Evolutionary conservation across 2,797 vertebrate species (phyloP), one percentile per base, ranked within the genome.

Genomic region (Falco berigora): DNA sequence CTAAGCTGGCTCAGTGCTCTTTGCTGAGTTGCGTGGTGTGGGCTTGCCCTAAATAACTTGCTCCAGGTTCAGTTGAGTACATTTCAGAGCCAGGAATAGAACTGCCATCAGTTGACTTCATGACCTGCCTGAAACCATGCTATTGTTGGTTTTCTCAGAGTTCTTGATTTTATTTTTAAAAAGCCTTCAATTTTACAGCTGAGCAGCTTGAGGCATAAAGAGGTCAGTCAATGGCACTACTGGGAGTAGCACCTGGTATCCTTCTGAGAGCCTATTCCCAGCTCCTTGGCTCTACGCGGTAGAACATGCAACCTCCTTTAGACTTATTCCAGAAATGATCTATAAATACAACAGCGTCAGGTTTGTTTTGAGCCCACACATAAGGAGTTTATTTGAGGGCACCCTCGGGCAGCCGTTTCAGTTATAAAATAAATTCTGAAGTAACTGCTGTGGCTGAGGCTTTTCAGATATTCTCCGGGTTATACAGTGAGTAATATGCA

Each of bases 101-200:
- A 88, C n/a, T 83, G 47, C 69, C 76, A 76, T 88, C 85, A 62
- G 76, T 88, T 96, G 93, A 93, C 86, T 95, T 79, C 80, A 77
- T 52, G 86, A 92, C 92, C 94, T 94, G 71, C 88, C 81, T 88
- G 74, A 93, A 95, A 96, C 75, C 80, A 53, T 55, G 72, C 81
- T 93, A 92, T 95, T 92, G 94, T 92, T 91, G 83, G 23, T 91
- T 93, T 95, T 52, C 71, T 85, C 34, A 9, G 66, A 79, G 86
- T 93, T 93, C 77, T 92, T 92, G 32, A 84, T 89, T 95, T 95
- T 79, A 93, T 92, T 96, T 95, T 96, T 92, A 87, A 96, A 93
- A 96, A 95, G 59, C 71, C 56, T 93, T 94, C 90, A 85, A 61
- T 95, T 96, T 95, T 94, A 83, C 72, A 87, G 80, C 58, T 91